Evolutionary conservation across 1,140 invertebrate genomes (phyloP).

Genomic region (Uloborus diversus): DNA sequence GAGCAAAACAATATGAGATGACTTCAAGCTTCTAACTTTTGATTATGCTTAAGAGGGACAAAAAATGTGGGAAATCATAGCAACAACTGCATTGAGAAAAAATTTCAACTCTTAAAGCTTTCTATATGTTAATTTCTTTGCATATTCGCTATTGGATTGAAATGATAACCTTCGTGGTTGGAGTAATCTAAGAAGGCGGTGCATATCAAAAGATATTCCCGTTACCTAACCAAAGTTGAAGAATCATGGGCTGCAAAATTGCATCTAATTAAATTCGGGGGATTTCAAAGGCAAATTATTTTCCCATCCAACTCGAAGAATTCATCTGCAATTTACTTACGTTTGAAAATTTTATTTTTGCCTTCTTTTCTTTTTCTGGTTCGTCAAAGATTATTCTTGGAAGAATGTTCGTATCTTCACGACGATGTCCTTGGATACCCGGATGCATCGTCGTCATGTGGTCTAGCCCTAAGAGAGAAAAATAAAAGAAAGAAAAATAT

Average conservation of each 20-base stretch:
- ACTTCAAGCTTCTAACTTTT: no score
- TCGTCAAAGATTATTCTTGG: slow-evolving; percentile 19
- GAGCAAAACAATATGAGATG: no score
- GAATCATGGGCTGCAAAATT: slow-evolving; percentile 30
- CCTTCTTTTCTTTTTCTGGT: background rate
- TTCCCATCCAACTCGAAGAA: slow-evolving; percentile 38
- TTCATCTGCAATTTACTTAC: slow-evolving; percentile 42
- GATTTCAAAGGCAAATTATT: slow-evolving; percentile 45
- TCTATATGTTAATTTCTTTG: no score
- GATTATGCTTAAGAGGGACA: no score
- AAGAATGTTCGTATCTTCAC: slow-evolving; percentile 29
- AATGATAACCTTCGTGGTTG: no score
- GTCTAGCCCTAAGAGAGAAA: slow-evolving; percentile 36
- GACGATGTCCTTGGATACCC: slow-evolving; percentile 35
- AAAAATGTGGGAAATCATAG: no score
- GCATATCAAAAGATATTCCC: slow-evolving; percentile 21
- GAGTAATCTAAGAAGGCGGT: no score
- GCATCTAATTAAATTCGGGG: slow-evolving; percentile 38
- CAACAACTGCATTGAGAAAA: no score
- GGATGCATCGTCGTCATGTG: slow-evolving; percentile 47
- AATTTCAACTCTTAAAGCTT: no score
- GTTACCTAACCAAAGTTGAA: background rate
- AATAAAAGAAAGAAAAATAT: slow-evolving; percentile 8
- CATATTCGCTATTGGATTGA: no score
- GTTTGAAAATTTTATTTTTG: background rate